A percentile compares a stretch with the other conserved stretches of the same genome.
These are phyloP conservation scores for Cryptocephalus primarius DNA, from an alignment of 2,888 invertebrate genomes.

Conservation along the genomic window DNA sequence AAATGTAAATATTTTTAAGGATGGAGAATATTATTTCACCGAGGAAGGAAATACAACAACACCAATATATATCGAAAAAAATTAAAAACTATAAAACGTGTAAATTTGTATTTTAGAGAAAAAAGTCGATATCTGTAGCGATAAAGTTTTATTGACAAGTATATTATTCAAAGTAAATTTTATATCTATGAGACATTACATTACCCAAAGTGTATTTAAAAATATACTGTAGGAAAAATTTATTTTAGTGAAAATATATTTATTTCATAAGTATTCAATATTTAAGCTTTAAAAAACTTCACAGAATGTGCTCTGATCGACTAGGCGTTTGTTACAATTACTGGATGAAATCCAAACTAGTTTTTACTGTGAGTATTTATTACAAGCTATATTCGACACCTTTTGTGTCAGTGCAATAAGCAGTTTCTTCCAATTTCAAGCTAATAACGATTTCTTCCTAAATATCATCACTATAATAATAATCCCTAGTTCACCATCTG, in stretches of 20 bases:
- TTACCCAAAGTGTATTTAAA: slow-evolving; percentile 26
- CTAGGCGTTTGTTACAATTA: too few relatives aligned
- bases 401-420: too few relatives aligned
- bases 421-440: too few relatives aligned
- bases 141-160: slow-evolving; percentile 22
- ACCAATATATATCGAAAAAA: slow-evolving; percentile 29
- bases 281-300: slow-evolving; percentile 22
- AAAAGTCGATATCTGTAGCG: slow-evolving; percentile 20
- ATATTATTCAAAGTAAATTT: slow-evolving; percentile 27
- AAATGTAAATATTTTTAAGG: slow-evolving; percentile 8
- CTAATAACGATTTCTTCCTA: too few relatives aligned
- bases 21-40: background rate
- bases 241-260: slow-evolving; percentile 23
- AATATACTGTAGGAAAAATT: slow-evolving; percentile 27
- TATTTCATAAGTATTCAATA: slow-evolving; percentile 21
- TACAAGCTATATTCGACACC: too few relatives aligned
- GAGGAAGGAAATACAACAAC: slow-evolving; percentile 17
- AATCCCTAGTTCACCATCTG: too few relatives aligned
- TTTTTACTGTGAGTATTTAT: too few relatives aligned
- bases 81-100: slow-evolving; percentile 10
- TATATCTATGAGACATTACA: slow-evolving; percentile 27
- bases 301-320: too few relatives aligned
- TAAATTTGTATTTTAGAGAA: slow-evolving; percentile 30
- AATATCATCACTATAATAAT: too few relatives aligned
- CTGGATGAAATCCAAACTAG: too few relatives aligned